Conservation (phyloP, 2,113 vertebrate species). For the Casuarius casuarius region DNA sequence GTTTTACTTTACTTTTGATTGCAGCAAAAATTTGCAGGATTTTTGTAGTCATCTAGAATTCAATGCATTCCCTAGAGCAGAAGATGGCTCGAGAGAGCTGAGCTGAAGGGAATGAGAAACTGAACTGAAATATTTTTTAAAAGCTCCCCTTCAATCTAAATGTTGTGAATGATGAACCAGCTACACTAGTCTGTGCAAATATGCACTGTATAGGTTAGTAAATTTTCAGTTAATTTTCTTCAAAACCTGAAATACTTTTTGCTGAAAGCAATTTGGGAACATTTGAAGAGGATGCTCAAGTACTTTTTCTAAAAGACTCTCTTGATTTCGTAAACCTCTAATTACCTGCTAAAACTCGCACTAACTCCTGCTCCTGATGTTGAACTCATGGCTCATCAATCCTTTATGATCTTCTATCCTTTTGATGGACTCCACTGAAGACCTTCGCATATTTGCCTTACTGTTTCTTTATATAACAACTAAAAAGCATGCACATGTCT, state of each 20-base stretch:
- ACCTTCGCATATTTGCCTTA: neutral
- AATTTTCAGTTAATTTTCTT: neutral
- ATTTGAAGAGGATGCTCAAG: neutral
- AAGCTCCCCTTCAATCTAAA: neutral
- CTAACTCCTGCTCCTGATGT: neutral
- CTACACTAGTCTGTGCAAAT: neutral
- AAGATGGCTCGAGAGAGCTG: neutral
- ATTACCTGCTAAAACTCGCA: too few species aligned
- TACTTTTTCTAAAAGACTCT: neutral
- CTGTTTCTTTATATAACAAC: neutral
- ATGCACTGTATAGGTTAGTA: neutral
- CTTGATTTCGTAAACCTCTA: neutral
- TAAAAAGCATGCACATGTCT: neutral
- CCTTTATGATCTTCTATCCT: neutral
- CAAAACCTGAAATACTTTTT: fast-evolving
- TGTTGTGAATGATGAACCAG: neutral
- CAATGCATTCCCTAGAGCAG: neutral
- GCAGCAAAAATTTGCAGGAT: neutral
- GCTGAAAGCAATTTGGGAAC: neutral
- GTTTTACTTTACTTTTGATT: neutral
- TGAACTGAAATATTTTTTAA: neutral
- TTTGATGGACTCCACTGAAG: fast-evolving
- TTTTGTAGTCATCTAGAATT: neutral
- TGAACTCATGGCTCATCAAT: neutral
- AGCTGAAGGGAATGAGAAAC: neutral